phyloP scores from a whole-genome alignment of 2,797 vertebrate species.

The Silurus aristotelis region DNA sequence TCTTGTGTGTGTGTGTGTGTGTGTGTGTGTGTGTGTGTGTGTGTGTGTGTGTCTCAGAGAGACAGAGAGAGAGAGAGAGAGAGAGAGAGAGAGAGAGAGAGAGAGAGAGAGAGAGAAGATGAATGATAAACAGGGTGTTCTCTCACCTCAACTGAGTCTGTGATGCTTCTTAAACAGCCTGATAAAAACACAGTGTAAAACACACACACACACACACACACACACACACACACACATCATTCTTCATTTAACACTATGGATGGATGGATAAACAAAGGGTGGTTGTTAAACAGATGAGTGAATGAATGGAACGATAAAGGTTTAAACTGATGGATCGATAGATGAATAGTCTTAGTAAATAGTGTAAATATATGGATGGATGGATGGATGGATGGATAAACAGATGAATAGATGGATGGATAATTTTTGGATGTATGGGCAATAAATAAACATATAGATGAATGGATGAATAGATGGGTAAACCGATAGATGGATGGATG shows the following conservation, averaged over 20 bases:
- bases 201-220: too few species aligned
- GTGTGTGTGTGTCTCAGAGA: background rate
- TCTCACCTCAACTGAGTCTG: slow-evolving; percentile 29
- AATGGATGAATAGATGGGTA: background rate
- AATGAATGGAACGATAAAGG: too few species aligned
- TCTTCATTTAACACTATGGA: background rate
- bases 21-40: background rate
- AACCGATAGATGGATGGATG: background rate
- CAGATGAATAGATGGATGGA: background rate
- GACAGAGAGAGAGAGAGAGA: too few species aligned
- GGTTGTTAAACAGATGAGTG: background rate
- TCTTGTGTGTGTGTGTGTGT: background rate
- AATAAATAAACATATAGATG: background rate
- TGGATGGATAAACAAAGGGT: background rate
- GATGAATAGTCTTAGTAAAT: background rate
- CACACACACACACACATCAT: background rate
- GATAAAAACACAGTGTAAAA: background rate
- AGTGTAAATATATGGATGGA: background rate
- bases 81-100: background rate
- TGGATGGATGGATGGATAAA: background rate
- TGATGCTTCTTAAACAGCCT: background rate
- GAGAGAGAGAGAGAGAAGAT: background rate
- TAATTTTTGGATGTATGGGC: too few species aligned
- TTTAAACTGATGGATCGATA: background rate
- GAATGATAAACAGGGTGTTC: slow-evolving; percentile 20